Base-by-base conservation (phyloP, 2,113 vertebrate species). In the Upupa epops region DNA sequence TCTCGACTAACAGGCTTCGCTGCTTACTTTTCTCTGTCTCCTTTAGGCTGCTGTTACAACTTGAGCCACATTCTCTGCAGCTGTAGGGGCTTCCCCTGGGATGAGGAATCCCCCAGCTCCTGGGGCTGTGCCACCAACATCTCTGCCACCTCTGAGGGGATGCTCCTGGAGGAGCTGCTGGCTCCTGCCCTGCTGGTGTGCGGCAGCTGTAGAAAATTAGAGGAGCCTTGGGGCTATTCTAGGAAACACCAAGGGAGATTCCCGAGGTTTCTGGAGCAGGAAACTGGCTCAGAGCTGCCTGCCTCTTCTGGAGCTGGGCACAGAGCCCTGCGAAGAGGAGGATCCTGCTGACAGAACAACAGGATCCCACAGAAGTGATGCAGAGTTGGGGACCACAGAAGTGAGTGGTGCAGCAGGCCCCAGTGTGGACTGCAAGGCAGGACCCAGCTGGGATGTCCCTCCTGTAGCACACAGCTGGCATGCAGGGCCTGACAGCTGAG, bases 181-280 rank as follows among this genome's bases (percentile, higher is more conserved):
- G 75, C 83, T 81, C 11, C 42, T 55, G 80, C 56, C 4, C 4
- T 0, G 8, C 63, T 81, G 91, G 34, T 58, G 74, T 68, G 74
- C 63, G 69, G 77, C 86, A 94, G 96, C 93, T 92, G 92, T 19
- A 31, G 90, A 74, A 82, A 90, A 78, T 90, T 55, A 87, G 68
- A 90, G 86, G 51, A 96, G 92, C 88, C 37, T 65, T 82, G 77
- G 83, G 86, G 88, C 71, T 93, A 48, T 92, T 92, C 86, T 89
- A 71, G 89, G 90, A 92, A 93, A 92, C 90, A 76, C 89, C 83
- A 77, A 86, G 84, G 90, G 93, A 93, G 86, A 94, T 95, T 84
- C 90, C 90, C 70, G 21, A 85, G 86, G 72, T 93, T 90, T 95
- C 92, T 17, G 3, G 73, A 90, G 83, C 46, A 78, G 82, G 91